Evolutionary conservation across 2,888 invertebrate genomes (phyloP).

Genomic region (Neocrepidodera transversa): DNA sequence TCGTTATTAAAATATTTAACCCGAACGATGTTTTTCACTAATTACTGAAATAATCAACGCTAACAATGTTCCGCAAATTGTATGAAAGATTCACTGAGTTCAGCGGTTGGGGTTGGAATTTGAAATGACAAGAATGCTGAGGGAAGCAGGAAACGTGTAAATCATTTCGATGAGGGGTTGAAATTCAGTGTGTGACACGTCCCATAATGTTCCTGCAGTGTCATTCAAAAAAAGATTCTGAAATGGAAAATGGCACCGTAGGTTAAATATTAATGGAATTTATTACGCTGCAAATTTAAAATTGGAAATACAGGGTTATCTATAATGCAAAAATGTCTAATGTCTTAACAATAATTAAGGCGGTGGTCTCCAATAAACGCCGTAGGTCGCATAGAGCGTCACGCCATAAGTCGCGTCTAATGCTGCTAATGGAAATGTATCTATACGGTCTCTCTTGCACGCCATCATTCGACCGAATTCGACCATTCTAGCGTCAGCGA

Average conservation of each 20-base stretch:
- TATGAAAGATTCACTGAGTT: constrained; percentile 5
- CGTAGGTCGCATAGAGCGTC: too few species aligned
- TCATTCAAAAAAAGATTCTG: not conserved
- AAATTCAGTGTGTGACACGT: constrained; percentile 20
- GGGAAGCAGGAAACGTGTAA: constrained; percentile 32
- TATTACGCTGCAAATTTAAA: too few species aligned
- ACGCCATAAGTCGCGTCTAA: too few species aligned
- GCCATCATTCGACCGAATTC: too few species aligned
- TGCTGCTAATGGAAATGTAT: too few species aligned
- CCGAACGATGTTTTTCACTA: constrained; percentile 3
- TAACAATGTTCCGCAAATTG: constrained; percentile 16
- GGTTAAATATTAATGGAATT: too few species aligned
- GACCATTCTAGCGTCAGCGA: too few species aligned
- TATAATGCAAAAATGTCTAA: too few species aligned
- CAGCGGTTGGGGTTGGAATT: constrained; percentile 18
- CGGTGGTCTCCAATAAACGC: too few species aligned
- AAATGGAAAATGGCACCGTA: not conserved
- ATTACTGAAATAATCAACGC: constrained; percentile 23
- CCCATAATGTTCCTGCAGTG: constrained; percentile 22
- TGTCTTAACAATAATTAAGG: too few species aligned
- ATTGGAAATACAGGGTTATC: too few species aligned
- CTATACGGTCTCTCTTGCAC: too few species aligned
- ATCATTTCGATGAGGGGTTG: constrained; percentile 35
- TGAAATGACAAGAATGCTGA: constrained; percentile 31
- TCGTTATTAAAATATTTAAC: not conserved